Percentiles rank a stretch among this genome's conserved stretches.
Evolutionary conservation across 2,113 vertebrate genomes (phyloP).

Genomic region (Planiliza haematocheilus): DNA sequence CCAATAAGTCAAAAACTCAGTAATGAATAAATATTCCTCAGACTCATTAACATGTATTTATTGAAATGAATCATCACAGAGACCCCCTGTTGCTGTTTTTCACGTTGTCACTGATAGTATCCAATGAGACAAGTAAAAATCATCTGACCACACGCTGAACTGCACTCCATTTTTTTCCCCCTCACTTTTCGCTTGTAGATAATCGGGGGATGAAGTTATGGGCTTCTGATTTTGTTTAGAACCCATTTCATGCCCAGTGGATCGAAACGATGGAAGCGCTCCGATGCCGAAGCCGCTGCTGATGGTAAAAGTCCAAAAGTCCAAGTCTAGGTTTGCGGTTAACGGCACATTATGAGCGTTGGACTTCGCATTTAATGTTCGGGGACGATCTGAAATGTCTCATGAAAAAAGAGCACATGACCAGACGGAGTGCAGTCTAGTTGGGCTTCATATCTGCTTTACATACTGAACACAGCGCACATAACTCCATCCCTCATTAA

Average conservation of each 20-base stretch:
- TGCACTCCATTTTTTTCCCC: not conserved
- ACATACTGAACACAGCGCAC: not conserved
- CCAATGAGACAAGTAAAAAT: conserved; percentile 17
- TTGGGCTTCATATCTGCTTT: not conserved
- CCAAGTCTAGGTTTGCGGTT: not conserved
- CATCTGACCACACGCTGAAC: conserved; percentile 26
- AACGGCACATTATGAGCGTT: not conserved
- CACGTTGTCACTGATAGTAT: not conserved
- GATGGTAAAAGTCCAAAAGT: not conserved
- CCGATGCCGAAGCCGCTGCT: conserved; percentile 3
- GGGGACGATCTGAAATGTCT: not conserved
- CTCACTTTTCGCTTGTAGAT: conserved; percentile 11
- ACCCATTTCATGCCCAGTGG: conserved; percentile 46
- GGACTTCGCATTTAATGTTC: not conserved
- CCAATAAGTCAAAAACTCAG: not conserved
- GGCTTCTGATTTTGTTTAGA: not conserved
- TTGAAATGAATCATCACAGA: not conserved
- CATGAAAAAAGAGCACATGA: too few relatives aligned
- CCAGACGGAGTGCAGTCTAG: not conserved
- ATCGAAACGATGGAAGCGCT: conserved; percentile 3
- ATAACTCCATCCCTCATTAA: not conserved
- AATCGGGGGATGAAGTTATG: conserved; percentile 16
- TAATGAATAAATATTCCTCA: too few relatives aligned
- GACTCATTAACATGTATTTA: not conserved
- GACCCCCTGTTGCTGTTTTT: conserved; percentile 12